These are phyloP conservation scores for Polia nebulosa DNA, from an alignment of 2,888 invertebrate genomes.

Conservation along the genomic window DNA sequence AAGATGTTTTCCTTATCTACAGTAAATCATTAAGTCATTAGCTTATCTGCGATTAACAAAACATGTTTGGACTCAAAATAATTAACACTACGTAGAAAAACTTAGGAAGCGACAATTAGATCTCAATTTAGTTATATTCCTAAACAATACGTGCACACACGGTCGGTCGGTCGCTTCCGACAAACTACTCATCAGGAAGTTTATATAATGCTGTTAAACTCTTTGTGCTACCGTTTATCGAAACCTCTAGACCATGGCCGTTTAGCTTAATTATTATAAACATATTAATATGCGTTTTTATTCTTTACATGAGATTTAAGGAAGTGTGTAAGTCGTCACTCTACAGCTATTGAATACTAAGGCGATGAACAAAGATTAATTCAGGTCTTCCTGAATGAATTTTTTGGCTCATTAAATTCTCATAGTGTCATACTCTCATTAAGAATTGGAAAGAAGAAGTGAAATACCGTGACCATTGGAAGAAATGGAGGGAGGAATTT, in stretches of 20 bases:
- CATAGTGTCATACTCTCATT: too few species aligned
- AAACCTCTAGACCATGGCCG: conserved; percentile 50
- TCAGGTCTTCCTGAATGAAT: neutral
- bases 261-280: conserved; percentile 42
- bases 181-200: conserved; percentile 56
- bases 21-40: conserved; percentile 25
- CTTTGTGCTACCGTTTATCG: conserved; percentile 56
- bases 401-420: too few species aligned
- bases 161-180: conserved; percentile 52
- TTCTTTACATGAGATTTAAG: neutral
- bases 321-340: neutral
- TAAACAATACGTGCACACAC: conserved; percentile 35
- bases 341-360: neutral
- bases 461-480: too few species aligned
- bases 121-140: conserved; percentile 47
- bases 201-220: conserved; percentile 40
- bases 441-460: too few species aligned
- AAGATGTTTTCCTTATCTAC: conserved; percentile 5
- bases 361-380: neutral
- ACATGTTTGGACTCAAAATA: conserved; percentile 24
- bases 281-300: conserved; percentile 4
- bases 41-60: conserved; percentile 12
- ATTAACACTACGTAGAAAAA: conserved; percentile 54
- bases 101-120: conserved; percentile 55
- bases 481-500: too few species aligned